These are phyloP conservation scores for Catostylus mosaicus DNA, from an alignment of 30 jellyfish, hydroid and myxozoan species.

Conservation along the genomic window DNA sequence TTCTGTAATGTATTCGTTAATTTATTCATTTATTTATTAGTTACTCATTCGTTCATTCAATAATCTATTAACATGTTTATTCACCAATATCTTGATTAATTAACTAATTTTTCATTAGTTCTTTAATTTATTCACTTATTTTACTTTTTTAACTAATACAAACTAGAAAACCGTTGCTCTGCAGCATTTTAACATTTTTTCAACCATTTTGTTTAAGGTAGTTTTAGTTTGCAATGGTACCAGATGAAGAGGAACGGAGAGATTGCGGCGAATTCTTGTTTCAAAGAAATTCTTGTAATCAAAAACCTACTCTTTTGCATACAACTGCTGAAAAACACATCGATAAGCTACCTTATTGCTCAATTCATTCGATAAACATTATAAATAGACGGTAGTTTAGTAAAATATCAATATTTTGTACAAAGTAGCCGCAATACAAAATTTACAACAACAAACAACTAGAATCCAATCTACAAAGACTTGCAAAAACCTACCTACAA, in stretches of 20 bases:
- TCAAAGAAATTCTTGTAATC: slow-evolving; percentile 5
- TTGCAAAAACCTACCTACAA: slow-evolving; percentile 1
- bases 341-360: slow-evolving; percentile 17
- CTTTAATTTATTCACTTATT: not conserved
- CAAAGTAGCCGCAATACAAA: slow-evolving; percentile 50
- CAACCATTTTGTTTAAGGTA: too few species aligned
- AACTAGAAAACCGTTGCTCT: too few species aligned
- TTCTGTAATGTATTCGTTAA: not conserved
- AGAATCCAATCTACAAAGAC: not conserved
- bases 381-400: slow-evolving; percentile 59
- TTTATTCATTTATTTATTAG: not conserved
- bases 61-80: not conserved
- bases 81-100: too few species aligned
- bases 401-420: slow-evolving; percentile 56
- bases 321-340: not conserved
- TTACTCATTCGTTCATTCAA: not conserved
- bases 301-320: slow-evolving; percentile 25
- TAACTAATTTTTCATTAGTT: too few species aligned
- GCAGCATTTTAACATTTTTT: too few species aligned
- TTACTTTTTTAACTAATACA: too few species aligned
- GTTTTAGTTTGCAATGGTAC: too few species aligned
- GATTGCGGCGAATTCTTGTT: not conserved
- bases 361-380: slow-evolving; percentile 39
- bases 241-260: too few species aligned
- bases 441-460: slow-evolving; percentile 55